Base-by-base conservation (phyloP, 2,113 vertebrate species). In the Urocitellus parryii region DNA sequence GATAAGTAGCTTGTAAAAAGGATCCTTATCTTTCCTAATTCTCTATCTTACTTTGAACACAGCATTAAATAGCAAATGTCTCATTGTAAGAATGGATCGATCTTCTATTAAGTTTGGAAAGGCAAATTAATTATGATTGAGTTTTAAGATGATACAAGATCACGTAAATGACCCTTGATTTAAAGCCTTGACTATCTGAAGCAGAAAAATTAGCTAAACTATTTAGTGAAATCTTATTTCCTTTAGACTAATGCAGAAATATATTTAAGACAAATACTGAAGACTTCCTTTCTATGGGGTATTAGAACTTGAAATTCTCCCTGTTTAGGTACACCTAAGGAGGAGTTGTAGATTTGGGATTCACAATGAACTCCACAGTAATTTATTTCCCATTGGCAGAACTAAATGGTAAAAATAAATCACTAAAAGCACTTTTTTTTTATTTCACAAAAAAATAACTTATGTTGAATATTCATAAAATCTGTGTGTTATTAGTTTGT, bases 1-100 rank as follows among this genome's bases (percentile, higher is more conserved):
- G 83, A 87, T 96, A 45, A 92, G 70, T 45, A 93, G 37, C 72
- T 94, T 90, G 73, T 81, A 88, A 88, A 67, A 85, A 56, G 67
- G 42, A 74, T 77, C n/a, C 70, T 97, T 96, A 94, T 97, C 92
- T 97, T 86, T 63, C 63, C 34, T 91, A 81, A 82, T 94, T 95
- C 32, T 39, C 65, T 73, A 37, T 81, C 53, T 73, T 87, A 48
- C 48, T 84, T 95, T 96, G 67, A 96, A 96, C n/a, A 56, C 32
- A 34, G 13, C 18, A 93, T 16, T 80, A 81, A 88, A 91, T 80
- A 56, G 58, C 84, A 94, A 97, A 97, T 84, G 42, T 95, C 92
- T 96, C 51, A 29, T 56, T 51, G 8, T 92, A 73, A 82, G 73
- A 65, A 70, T 45, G 27, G 0, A 45, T 78, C 1, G 39, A 8